Base-by-base conservation (phyloP, 2,888 invertebrate species). In the Oxystoma pomonae region DNA sequence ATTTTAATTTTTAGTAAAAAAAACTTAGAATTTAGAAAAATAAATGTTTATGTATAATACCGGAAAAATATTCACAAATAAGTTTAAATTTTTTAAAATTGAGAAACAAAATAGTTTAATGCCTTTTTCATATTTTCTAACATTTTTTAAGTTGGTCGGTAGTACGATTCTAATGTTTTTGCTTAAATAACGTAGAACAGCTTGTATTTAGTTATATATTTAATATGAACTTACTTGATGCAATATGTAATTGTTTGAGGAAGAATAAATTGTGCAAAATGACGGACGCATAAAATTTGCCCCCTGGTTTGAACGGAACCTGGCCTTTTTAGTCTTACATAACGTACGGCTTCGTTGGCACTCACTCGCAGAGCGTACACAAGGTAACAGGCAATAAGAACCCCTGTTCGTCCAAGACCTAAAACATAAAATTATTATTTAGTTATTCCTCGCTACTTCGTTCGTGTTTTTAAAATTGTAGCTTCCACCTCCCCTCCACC, bases 341-440 rank as follows among this genome's bases (percentile, higher is more conserved):
- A 87, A 49, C 89, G 85, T 65, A 94, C 91, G 2, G 93, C 93
- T 69, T 92, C 91, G 75, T 89, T 88, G 3, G 92, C 91, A 59
- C 86, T 81, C 59, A 92, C 86, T 66, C 92, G 83, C 71, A 91
- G 82, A 9, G 89, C 87, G 80, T 90, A 94, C 19, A 95, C 89
- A 61, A 95, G 83, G 81, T 90, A 94, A 76, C 92, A 93, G 0
- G 94, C 91, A 68, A 95, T 92, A 22, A 95, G 82, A 49, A 94
- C 92, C 0, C 95, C 94, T 0, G 94, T 95, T 67, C 95, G 82
- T 1, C 93, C 94, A 55, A 91, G 81, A 69, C 91, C 91, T 90
- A 78, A 1, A 74, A 53, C 5, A 17, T 53, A 35, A 35, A n/a
- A n/a, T n/a, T n/a, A n/a, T n/a, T n/a, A n/a, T n/a, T n/a, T n/a